These are phyloP conservation scores for Phalacrocorax aristotelis DNA, from an alignment of 2,113 vertebrate species.

Conservation along the genomic window DNA sequence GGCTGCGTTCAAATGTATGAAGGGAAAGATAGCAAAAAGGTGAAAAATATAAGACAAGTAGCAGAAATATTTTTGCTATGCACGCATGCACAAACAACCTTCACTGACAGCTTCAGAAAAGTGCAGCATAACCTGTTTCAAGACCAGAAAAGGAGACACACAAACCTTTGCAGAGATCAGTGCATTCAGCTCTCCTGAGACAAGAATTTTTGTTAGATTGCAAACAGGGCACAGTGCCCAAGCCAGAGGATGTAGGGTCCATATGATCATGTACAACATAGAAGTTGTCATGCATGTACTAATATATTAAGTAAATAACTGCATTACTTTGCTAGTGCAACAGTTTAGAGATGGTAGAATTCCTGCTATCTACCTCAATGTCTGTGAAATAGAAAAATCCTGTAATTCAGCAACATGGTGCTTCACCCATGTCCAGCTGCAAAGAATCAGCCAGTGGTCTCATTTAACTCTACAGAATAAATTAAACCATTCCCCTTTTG, in stretches of 20 bases:
- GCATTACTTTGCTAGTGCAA: background rate
- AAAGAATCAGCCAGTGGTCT: constrained; percentile 3
- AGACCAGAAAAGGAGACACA: background rate
- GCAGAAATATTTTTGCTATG: background rate
- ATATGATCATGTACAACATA: accelerated
- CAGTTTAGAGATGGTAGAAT: background rate
- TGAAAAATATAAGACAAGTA: constrained; percentile 2
- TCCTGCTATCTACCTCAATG: background rate
- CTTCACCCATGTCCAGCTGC: background rate
- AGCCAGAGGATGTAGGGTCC: background rate
- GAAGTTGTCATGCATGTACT: background rate
- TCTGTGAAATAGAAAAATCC: background rate
- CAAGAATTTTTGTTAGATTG: background rate
- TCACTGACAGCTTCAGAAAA: background rate
- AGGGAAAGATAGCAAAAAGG: background rate
- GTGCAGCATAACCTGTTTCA: background rate
- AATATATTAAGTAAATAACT: background rate
- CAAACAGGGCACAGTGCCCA: background rate
- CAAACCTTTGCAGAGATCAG: background rate
- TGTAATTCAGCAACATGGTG: background rate
- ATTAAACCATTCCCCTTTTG: background rate
- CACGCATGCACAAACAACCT: background rate
- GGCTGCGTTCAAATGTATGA: constrained; percentile 17
- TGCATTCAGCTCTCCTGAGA: background rate
- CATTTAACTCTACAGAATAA: background rate